Evolutionary conservation across 2,113 vertebrate species (phyloP).

Genomic region (Felis chaus): DNA sequence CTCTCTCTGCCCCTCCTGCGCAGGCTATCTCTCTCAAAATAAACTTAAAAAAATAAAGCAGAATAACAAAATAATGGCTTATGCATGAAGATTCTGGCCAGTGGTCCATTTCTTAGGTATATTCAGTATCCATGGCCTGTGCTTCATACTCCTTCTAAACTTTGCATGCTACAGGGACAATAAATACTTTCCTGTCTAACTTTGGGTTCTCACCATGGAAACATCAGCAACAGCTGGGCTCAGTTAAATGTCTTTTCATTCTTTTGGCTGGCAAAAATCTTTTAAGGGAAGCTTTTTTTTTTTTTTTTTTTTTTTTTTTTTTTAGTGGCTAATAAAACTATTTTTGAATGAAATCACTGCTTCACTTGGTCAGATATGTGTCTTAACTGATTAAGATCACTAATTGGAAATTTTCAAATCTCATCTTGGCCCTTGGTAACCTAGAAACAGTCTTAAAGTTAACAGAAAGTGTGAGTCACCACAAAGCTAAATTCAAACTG

Average conservation of each 20-base stretch:
- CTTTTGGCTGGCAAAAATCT: slow-evolving; percentile 49
- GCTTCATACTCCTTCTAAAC: slow-evolving; percentile 1
- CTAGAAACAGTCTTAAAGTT: slow-evolving; percentile 57
- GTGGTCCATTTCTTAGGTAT: neutral
- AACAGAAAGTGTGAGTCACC: slow-evolving; percentile 58
- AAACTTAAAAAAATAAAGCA: neutral
- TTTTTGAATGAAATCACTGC: slow-evolving; percentile 72
- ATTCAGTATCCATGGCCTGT: neutral
- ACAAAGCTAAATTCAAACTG: slow-evolving; percentile 32
- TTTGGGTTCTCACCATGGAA: slow-evolving; percentile 75
- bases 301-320: slow-evolving; percentile 5
- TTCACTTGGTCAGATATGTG: slow-evolving; percentile 55
- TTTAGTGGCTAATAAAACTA: slow-evolving; percentile 33
- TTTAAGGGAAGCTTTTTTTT: slow-evolving; percentile 34
- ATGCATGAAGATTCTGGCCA: neutral
- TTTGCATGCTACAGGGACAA: neutral
- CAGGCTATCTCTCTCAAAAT: too few relatives aligned
- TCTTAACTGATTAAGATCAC: slow-evolving; percentile 68
- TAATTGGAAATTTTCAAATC: slow-evolving; percentile 68
- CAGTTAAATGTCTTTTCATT: slow-evolving; percentile 51
- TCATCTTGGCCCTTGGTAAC: slow-evolving; percentile 35
- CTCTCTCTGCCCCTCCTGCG: too few relatives aligned
- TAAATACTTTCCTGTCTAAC: slow-evolving; percentile 68
- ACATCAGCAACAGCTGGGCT: slow-evolving; percentile 38
- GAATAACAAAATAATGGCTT: slow-evolving; percentile 31